Conservation (phyloP, 1,140 invertebrate genomes). For the Aphis gossypii region DNA sequence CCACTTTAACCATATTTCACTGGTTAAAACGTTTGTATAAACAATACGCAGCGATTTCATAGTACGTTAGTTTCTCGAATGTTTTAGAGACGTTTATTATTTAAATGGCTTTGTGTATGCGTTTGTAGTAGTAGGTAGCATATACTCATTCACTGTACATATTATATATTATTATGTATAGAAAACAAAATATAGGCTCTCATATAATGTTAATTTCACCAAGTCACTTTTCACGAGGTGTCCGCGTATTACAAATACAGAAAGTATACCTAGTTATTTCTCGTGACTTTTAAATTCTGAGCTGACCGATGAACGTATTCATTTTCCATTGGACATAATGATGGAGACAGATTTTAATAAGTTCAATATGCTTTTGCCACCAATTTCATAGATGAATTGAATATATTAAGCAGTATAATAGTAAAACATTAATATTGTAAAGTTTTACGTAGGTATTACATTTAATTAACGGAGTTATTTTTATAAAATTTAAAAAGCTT, state of each 20-base stretch:
- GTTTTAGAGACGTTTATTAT: conserved; percentile 11
- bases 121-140: background rate
- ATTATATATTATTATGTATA: background rate
- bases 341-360: background rate
- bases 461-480: background rate
- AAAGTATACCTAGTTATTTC: background rate
- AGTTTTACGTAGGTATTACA: background rate
- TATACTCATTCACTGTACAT: background rate
- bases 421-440: background rate
- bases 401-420: background rate
- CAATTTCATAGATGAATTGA: background rate
- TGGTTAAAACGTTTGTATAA: conserved; percentile 17
- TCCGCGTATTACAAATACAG: background rate
- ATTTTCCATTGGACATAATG: background rate
- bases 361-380: background rate
- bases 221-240: background rate
- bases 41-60: background rate
- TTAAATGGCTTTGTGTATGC: background rate
- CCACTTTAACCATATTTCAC: background rate
- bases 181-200: background rate
- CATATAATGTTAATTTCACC: background rate
- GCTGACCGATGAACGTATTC: background rate
- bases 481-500: too few relatives aligned
- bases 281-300: background rate
- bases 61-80: too few relatives aligned